Evolutionary conservation across 1,140 invertebrate species (phyloP), one percentile per base, ranked within the genome.

Genomic region (Cherax quadricarinatus): DNA sequence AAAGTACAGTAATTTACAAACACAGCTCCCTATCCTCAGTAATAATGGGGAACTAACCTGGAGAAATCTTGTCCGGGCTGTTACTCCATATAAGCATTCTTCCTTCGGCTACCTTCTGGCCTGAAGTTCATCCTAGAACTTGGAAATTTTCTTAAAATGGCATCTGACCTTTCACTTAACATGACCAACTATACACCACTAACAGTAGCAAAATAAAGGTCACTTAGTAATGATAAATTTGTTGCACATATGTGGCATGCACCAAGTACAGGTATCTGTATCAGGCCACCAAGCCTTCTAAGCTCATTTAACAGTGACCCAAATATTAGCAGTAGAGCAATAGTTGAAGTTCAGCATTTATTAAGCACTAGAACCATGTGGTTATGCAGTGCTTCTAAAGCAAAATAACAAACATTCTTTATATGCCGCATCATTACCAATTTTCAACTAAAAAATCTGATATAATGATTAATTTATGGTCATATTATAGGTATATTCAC

Each of bases 61-160:
- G 62, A 66, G 62, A 21, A 60, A 66, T 66, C 62, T 66, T 66
- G 62, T 66, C 62, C 21, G 21, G 62, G 62, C 62, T 66, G 62
- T 21, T 66, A 66, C 62, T 66, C 62, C 62, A 66, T 6, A 66
- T 66, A 66, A 66, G 62, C 62, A 66, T 66, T 66, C 62, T 66
- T 66, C 62, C 62, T 66, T 21, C 62, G 14, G 62, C 62, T 66
- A 66, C 16, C 57, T 60, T 66, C 62, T 66, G 62, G 62, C 62
- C 62, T 66, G 62, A 66, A 66, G 62, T 12, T 66, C 62, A 66
- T 66, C 62, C 62, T 66, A 66, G 62, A 66, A 66, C 62, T 66
- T 66, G 16, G 62, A 66, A 66, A 66, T 66, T 66, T 66, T 66
- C 62, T 66, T 66, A 66, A 66, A 66, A 66, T 66, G 62, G 62